phyloP scores from a whole-genome alignment of 2,797 vertebrate species.

The Helarctos malayanus region DNA sequence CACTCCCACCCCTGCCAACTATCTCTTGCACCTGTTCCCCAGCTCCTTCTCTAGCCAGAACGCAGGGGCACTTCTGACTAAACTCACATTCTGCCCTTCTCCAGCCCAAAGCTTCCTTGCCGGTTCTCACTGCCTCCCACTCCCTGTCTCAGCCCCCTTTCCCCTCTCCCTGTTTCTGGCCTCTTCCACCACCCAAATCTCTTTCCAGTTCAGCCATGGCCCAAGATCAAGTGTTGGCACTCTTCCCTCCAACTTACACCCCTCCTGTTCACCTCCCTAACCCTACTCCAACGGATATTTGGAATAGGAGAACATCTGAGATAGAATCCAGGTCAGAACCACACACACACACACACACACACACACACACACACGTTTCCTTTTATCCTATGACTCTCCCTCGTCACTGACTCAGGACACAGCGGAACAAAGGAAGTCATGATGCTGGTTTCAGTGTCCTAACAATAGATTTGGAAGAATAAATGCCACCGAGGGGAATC shows the following conservation, averaged over 20 bases:
- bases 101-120: not conserved
- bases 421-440: slow-evolving; percentile 23
- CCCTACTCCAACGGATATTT: too few species aligned
- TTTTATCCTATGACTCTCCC: not conserved
- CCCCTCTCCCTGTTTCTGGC: not conserved
- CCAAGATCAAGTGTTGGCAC: too few species aligned
- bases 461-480: not conserved
- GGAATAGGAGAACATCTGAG: not conserved
- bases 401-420: slow-evolving; percentile 11
- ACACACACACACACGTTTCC: slow-evolving; percentile 24
- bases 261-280: not conserved
- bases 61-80: too few species aligned
- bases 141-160: not conserved
- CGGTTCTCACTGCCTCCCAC: not conserved
- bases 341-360: not conserved
- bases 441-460: not conserved
- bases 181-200: not conserved
- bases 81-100: not conserved
- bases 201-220: not conserved
- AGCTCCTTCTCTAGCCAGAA: not conserved
- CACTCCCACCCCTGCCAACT: not conserved
- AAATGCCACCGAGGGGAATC: not conserved
- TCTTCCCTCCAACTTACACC: not conserved
- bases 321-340: not conserved
- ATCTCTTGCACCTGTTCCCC: not conserved